Evolutionary conservation across 1,140 invertebrate genomes (phyloP).

Genomic region (Dendrolimus kikuchii): DNA sequence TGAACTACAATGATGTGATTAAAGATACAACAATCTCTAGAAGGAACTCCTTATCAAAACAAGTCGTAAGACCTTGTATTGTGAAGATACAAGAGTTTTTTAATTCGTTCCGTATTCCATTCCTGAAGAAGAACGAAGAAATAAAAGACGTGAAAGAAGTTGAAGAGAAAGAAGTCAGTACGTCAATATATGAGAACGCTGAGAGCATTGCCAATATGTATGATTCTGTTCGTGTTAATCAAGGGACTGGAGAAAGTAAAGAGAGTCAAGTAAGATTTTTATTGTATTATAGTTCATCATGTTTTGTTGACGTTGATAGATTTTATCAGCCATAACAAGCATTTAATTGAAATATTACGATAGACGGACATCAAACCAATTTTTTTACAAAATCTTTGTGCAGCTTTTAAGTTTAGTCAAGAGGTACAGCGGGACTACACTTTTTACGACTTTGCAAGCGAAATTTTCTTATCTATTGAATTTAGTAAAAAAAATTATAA

Average conservation of each 20-base stretch:
- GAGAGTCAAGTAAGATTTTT: constrained; percentile 23
- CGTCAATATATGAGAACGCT: constrained; percentile 50
- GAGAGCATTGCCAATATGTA: constrained; percentile 45
- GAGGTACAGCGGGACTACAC: no score
- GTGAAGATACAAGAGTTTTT: constrained; percentile 58
- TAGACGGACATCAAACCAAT: no score
- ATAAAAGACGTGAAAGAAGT: constrained; percentile 12
- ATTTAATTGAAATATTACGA: no score
- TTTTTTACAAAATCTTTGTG: no score
- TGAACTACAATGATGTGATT: constrained; percentile 46
- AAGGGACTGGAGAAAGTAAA: constrained; percentile 20
- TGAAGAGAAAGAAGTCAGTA: constrained; percentile 20
- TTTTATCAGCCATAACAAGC: no score
- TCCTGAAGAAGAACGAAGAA: constrained; percentile 41
- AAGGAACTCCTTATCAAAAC: constrained; percentile 7
- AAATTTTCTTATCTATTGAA: no score
- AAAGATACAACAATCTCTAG: constrained; percentile 11
- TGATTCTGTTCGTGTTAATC: constrained; percentile 43
- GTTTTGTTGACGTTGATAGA: no score
- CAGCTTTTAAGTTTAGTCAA: no score
- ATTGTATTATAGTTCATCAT: no score
- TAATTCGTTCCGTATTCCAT: constrained; percentile 51
- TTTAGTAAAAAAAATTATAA: no score
- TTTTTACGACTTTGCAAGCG: no score
- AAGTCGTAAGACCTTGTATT: constrained; percentile 36